Conservation (phyloP, 2,888 invertebrate species). For the Chymomyza caudatula region DNA sequence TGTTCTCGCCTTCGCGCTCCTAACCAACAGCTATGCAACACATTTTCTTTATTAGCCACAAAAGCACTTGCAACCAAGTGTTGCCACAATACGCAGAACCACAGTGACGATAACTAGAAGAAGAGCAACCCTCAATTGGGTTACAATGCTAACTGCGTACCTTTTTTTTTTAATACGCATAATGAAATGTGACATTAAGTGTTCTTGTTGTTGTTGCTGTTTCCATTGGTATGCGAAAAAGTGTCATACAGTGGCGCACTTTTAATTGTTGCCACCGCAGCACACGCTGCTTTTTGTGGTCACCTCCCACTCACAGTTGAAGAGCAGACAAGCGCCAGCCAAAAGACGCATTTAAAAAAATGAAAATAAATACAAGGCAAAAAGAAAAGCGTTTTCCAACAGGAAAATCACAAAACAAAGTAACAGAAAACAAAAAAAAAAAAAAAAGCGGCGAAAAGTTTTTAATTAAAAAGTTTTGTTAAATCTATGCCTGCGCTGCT, state of each 20-base stretch:
- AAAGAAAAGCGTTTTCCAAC: constrained; percentile 10
- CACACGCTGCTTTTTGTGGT: constrained; percentile 35
- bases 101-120: constrained; percentile 2
- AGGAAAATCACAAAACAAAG: constrained; percentile 26
- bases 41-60: constrained; percentile 55
- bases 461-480: constrained; percentile 64
- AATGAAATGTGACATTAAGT: constrained; percentile 69
- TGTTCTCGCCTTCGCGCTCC: constrained; percentile 2
- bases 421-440: constrained; percentile 17
- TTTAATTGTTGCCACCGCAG: constrained; percentile 58
- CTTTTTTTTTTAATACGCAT: constrained; percentile 24
- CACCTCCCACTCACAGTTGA: constrained; percentile 23
- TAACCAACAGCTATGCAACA: constrained; percentile 49
- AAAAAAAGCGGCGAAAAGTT: constrained; percentile 47
- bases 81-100: constrained; percentile 7
- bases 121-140: background rate
- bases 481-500: constrained; percentile 42
- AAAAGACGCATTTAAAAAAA: constrained; percentile 61
- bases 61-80: constrained; percentile 20
- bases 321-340: constrained; percentile 56
- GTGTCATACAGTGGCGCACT: constrained; percentile 59
- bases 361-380: constrained; percentile 15
- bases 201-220: constrained; percentile 40
- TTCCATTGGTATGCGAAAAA: constrained; percentile 17
- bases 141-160: background rate